Evolutionary conservation across 1,140 invertebrate species (phyloP).

Genomic region (Nylanderia fulva): DNA sequence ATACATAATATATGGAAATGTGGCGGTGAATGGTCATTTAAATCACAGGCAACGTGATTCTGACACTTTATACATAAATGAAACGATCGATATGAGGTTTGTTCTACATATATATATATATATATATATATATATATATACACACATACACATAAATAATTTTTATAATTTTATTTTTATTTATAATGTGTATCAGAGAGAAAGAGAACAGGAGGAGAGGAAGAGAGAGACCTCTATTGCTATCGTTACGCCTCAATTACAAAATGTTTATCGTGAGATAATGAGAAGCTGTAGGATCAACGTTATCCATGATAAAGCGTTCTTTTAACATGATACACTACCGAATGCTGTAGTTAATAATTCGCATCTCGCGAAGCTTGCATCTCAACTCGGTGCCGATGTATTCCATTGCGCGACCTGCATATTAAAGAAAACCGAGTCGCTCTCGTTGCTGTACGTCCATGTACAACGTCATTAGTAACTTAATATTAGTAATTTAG

Average conservation of each 20-base stretch:
- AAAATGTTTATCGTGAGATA: constrained; percentile 14
- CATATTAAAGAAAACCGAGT: constrained; percentile 36
- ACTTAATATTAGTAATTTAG: constrained; percentile 48
- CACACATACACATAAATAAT: no score
- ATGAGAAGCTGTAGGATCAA: constrained; percentile 22
- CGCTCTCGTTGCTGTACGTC: background rate
- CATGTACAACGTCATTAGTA: constrained; percentile 46
- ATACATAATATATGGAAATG: constrained; percentile 33
- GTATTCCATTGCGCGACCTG: constrained; percentile 36
- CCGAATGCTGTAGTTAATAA: constrained; percentile 40
- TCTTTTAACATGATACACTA: constrained; percentile 1
- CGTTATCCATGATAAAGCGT: constrained; percentile 49
- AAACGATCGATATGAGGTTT: background rate
- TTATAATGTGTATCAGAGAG: background rate
- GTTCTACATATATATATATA: background rate
- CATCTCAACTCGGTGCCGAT: background rate
- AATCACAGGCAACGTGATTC: constrained; percentile 5
- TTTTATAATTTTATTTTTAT: background rate
- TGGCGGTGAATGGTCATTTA: constrained; percentile 24
- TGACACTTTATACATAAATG: background rate
- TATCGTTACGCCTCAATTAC: background rate
- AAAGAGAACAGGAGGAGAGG: no score
- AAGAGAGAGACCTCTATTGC: background rate
- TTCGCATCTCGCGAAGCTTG: background rate
- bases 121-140: background rate